Conservation (phyloP, 2,797 vertebrate species). For the Gobio occitaniae region DNA sequence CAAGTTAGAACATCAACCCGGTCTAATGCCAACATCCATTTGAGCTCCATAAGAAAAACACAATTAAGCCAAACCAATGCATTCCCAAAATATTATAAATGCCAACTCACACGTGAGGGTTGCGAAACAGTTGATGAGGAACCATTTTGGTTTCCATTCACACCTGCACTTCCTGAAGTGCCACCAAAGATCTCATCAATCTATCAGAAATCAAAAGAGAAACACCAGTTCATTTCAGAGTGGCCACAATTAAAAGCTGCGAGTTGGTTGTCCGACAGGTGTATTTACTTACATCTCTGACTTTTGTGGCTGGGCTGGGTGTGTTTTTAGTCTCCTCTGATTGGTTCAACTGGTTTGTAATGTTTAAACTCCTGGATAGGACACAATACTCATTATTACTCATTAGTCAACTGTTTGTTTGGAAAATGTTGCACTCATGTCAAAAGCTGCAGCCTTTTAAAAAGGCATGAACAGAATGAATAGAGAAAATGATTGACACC, state of each 20-base stretch:
- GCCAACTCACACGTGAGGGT: slow-evolving; percentile 82
- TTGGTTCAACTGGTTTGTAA: slow-evolving; percentile 83
- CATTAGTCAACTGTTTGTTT: neutral
- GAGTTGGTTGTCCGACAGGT: neutral
- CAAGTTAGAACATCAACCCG: neutral
- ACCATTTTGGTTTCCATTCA: slow-evolving; percentile 88
- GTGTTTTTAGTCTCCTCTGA: slow-evolving; percentile 84
- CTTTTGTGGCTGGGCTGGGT: slow-evolving; percentile 82
- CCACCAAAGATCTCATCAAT: slow-evolving; percentile 89
- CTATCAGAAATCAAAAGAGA: slow-evolving; percentile 67
- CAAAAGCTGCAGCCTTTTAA: neutral
- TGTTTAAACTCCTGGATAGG: slow-evolving; percentile 82
- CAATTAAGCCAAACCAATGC: neutral
- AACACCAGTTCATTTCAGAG: neutral
- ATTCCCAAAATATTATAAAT: neutral
- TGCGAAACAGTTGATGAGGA: slow-evolving; percentile 76
- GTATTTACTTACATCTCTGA: slow-evolving; percentile 68
- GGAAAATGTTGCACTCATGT: neutral
- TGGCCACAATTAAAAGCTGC: neutral
- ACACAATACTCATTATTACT: neutral
- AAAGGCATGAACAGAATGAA: neutral
- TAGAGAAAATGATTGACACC: slow-evolving; percentile 73
- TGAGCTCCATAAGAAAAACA: neutral
- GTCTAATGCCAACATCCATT: neutral
- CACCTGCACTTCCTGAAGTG: slow-evolving; percentile 76